A percentile compares a stretch with the other conserved stretches of the same genome.
These are phyloP conservation scores for Sesamia inferens DNA, from an alignment of 2,888 invertebrate genomes.

Conservation along the genomic window DNA sequence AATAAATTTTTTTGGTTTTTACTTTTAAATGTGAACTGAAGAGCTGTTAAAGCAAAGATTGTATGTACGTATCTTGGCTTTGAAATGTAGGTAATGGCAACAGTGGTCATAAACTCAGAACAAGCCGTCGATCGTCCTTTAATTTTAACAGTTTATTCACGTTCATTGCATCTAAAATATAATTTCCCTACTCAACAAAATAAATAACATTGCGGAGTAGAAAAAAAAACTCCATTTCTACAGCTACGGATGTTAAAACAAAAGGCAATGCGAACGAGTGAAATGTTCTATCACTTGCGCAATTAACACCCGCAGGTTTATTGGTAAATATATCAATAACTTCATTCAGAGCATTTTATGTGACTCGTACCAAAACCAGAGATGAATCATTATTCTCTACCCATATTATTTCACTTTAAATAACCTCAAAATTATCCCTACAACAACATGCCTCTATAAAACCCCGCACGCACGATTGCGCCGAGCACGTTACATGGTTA, in stretches of 20 bases:
- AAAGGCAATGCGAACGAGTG: background rate
- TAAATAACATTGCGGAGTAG: background rate
- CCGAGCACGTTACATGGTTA: conserved; percentile 54
- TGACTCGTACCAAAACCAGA: background rate
- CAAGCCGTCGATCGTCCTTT: background rate
- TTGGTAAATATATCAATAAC: background rate
- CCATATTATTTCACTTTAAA: conserved; percentile 23
- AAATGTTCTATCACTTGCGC: background rate
- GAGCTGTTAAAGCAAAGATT: background rate
- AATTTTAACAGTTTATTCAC: background rate
- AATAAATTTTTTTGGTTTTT: background rate
- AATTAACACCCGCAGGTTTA: background rate
- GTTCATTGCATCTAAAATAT: background rate
- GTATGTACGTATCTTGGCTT: background rate
- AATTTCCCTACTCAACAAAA: too few relatives aligned
- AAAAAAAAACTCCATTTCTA: too few relatives aligned
- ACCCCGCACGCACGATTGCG: conserved; percentile 32
- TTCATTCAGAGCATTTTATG: background rate
- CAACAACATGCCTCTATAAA: conserved; percentile 36
- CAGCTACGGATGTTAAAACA: background rate
- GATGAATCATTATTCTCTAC: background rate
- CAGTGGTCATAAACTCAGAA: background rate
- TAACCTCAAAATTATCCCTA: conserved; percentile 28
- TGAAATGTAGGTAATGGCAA: background rate
- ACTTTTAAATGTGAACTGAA: background rate